Conservation (phyloP, 2,888 invertebrate species). For the Campopleginae sp. region DNA sequence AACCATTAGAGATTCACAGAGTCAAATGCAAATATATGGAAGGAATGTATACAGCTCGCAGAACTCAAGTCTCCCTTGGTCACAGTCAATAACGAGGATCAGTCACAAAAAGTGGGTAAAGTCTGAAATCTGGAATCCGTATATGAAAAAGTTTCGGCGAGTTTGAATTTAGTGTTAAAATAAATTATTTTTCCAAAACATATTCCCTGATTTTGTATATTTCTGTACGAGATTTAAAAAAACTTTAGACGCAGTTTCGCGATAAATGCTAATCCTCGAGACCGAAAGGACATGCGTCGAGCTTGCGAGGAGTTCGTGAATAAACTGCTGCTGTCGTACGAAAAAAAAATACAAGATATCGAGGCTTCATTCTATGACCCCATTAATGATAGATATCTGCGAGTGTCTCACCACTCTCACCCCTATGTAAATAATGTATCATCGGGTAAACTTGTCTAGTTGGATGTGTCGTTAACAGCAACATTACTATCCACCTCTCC, state of each 20-base stretch:
- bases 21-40: neutral
- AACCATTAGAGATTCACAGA: neutral
- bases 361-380: conserved; percentile 46
- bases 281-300: conserved; percentile 7
- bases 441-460: conserved; percentile 46
- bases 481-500: neutral
- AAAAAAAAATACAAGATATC: conserved; percentile 31
- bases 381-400: conserved; percentile 50
- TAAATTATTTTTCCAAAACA: too few relatives aligned
- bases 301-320: conserved; percentile 36
- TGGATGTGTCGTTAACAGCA: conserved; percentile 26
- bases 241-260: neutral
- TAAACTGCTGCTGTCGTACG: conserved; percentile 46
- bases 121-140: too few relatives aligned
- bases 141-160: neutral
- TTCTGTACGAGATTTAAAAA: neutral
- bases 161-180: neutral
- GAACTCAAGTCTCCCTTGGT: neutral
- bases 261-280: neutral
- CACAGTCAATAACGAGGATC: neutral
- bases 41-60: neutral
- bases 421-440: conserved; percentile 56
- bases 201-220: neutral
- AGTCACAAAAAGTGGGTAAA: too few relatives aligned
- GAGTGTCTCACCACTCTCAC: conserved; percentile 47